Conservation (phyloP, 2,113 vertebrate genomes). For the Ciconia maguari region DNA sequence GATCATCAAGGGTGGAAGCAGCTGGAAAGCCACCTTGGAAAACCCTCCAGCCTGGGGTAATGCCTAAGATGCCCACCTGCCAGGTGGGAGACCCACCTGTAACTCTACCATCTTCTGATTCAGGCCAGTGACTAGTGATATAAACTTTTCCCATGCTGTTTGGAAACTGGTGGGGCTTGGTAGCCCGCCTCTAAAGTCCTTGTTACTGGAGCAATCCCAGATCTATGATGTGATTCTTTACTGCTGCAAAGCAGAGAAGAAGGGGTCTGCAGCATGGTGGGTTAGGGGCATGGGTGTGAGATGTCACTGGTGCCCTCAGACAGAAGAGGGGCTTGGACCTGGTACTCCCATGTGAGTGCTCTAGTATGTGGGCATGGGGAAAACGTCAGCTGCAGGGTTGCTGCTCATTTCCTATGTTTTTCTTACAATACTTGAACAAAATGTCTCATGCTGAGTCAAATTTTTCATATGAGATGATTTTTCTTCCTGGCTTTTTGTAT, state of each 20-base stretch:
- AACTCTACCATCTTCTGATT: background rate
- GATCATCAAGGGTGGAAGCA: background rate
- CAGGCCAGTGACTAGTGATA: background rate
- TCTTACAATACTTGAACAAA: background rate
- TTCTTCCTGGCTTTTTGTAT: background rate
- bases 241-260: background rate
- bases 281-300: background rate
- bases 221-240: background rate
- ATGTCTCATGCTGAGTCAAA: background rate
- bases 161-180: background rate
- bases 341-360: background rate
- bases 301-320: background rate
- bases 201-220: background rate
- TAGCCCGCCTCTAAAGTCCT: background rate
- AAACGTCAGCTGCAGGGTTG: background rate
- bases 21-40: background rate
- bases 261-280: background rate
- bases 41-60: background rate
- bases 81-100: background rate
- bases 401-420: background rate
- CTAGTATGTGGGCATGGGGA: rapidly evolving
- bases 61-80: rapidly evolving
- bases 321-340: background rate
- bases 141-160: background rate
- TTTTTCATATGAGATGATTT: background rate